Base-by-base conservation (phyloP, 2,113 vertebrate genomes). In the Maylandia zebra region DNA sequence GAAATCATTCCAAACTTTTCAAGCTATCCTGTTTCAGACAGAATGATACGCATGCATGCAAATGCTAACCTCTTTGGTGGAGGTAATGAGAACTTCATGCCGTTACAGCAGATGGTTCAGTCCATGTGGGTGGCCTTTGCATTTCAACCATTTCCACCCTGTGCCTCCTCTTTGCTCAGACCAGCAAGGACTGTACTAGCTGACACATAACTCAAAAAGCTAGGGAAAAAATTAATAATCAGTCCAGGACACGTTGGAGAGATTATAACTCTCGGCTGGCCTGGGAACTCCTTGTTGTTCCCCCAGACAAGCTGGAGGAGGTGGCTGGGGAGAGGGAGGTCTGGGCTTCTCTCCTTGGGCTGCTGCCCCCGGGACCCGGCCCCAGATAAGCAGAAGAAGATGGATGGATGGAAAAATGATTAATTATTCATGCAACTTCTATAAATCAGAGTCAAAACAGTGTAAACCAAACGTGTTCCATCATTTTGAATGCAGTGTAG, bases 371-470 rank as follows among this genome's bases (percentile, higher is more conserved):
- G 1, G 5, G 56, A 59, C 14, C 27, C 5, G 5, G 57, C 27
- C 27, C 2, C 2, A 0, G 27, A 32, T 59, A 59, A 59, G 57
- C 0, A 2, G 14, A 59, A 32, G 57, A 59, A 59, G 8, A 59
- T 32, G 27, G 57, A 59, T 59, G 5, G 27, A 17, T 32, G 41
- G 14, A 43, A 45, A 74, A 57, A 57, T 16, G 1, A 61, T 32
- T 19, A 71, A 74, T 27, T 16, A 27, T 27, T 74, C 12, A 27
- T 27, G 22, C 69, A 45, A 45, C 38, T 45, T 45, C 22, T 74
- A 45, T 17, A 74, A 74, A 74, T 17, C 4, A 74, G 22, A 10
- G n/a, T 45, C 22, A 45, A 74, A 45, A 27, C n/a, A 71, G 5
- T 43, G 38, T 71, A 71, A 71, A 3, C n/a, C 36, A 24, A 71